These are phyloP conservation scores for Fukomys damarensis DNA, from an alignment of 2,113 vertebrate genomes.

Conservation along the genomic window DNA sequence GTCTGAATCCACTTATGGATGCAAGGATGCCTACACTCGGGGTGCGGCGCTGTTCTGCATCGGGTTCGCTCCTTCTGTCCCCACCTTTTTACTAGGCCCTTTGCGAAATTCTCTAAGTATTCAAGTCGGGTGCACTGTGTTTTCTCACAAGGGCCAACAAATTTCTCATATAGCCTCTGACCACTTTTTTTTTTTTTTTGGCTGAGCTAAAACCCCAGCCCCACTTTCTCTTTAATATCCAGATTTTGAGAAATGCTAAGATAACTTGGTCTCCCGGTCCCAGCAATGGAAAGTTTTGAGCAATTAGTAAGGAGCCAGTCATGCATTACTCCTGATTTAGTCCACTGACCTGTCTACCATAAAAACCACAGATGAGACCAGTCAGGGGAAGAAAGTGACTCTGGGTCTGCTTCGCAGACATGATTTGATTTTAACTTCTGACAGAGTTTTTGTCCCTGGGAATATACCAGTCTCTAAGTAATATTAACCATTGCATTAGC, in stretches of 20 bases:
- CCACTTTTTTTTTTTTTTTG: no score
- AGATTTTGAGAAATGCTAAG: neutral
- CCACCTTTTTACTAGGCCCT: neutral
- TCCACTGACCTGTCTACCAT: neutral
- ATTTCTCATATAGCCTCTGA: neutral
- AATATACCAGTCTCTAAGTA: neutral
- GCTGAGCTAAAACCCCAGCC: no score
- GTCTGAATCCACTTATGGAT: neutral
- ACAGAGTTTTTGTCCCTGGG: neutral
- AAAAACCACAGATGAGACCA: neutral
- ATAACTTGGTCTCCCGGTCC: neutral
- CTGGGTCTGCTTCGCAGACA: neutral
- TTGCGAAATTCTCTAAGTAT: neutral
- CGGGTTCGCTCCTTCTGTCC: neutral
- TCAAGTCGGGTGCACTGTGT: neutral
- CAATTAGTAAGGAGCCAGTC: neutral
- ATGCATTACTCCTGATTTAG: neutral
- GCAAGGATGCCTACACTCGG: neutral
- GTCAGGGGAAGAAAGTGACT: neutral
- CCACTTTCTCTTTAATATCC: neutral
- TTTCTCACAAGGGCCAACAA: neutral
- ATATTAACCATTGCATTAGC: neutral
- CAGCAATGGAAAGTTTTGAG: neutral
- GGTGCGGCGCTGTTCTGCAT: neutral
- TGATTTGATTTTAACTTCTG: neutral